These are phyloP conservation scores for Adelognathus sp. DNA, from an alignment of 2,888 invertebrate species.

Conservation along the genomic window DNA sequence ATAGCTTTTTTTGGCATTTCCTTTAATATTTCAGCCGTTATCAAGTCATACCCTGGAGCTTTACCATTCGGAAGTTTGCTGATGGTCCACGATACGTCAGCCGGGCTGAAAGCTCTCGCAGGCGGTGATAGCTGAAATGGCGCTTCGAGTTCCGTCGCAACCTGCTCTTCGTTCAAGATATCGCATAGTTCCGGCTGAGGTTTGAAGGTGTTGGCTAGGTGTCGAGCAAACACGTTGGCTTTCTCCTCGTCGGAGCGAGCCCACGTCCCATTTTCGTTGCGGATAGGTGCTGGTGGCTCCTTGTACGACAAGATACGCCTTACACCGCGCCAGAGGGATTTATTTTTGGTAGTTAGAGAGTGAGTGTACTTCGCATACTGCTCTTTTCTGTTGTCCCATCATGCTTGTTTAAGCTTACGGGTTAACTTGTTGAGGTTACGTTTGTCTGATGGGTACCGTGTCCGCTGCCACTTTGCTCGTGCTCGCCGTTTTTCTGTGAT, in stretches of 20 bases:
- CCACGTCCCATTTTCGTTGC: slow-evolving; percentile 54
- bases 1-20: slow-evolving; percentile 63
- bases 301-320: slow-evolving; percentile 55
- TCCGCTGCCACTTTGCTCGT: slow-evolving; percentile 56
- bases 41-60: slow-evolving; percentile 64
- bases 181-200: slow-evolving; percentile 31
- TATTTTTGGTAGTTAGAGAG: slow-evolving; percentile 20
- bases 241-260: slow-evolving; percentile 58
- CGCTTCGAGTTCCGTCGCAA: neutral
- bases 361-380: slow-evolving; percentile 29
- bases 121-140: neutral
- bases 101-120: neutral
- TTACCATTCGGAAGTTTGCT: slow-evolving; percentile 3
- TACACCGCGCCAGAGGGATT: slow-evolving; percentile 66
- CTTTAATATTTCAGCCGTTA: slow-evolving; percentile 63
- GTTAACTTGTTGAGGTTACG: slow-evolving; percentile 27
- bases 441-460: slow-evolving; percentile 19
- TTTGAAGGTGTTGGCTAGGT: slow-evolving; percentile 58
- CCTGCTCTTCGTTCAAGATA: neutral
- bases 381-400: slow-evolving; percentile 17
- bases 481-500: slow-evolving; percentile 56
- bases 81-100: slow-evolving; percentile 8
- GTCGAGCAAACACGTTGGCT: slow-evolving; percentile 58
- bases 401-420: slow-evolving; percentile 35
- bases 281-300: slow-evolving; percentile 50